Base-by-base conservation (phyloP, 2,888 invertebrate genomes). In the Epinotia ramella region DNA sequence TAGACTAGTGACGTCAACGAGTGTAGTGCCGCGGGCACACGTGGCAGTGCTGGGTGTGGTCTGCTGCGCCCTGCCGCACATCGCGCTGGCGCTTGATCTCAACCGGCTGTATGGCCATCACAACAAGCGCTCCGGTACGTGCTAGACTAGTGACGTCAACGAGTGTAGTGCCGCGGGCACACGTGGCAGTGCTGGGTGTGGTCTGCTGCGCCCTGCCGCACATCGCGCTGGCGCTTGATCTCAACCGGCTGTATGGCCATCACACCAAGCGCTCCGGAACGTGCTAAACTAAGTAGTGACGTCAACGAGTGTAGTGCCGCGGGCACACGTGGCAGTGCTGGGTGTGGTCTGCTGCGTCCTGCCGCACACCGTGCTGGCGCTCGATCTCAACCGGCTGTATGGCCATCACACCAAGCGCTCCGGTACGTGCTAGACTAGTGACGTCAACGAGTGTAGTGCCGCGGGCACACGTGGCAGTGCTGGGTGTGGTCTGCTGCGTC, bases 381-480 rank as follows among this genome's bases (percentile, higher is more conserved):
- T 98, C 82, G 97, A 98, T 94, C 95, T 98, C 83, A 97, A 96
- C 91, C 96, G 97, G 79, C 96, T 98, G 75, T 97, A 98, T 85
- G 97, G 97, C 20, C 97, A 97, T 87, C 96, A 95, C 86, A 95
- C 96, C 78, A 97, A 97, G 87, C 93, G 97, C 81, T 96, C 96
- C 82, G 97, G 97, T 97, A 86, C 95, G 96, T 91, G 70, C 7
- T 7, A 49, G 9, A 70, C 18, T 64, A 28, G 33, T 33, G 7
- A 9, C 9, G 40, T 40, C 40, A 16, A 2, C 5, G 13, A 62
- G 20, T 57, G 20, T 57, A 57, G 57, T 90, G 91, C 81, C 90
- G 93, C 79, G 87, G 93, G 75, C 33, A 90, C 90, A 79, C 82
- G 89, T 94, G 84, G 92, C 95, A 78, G 95, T 96, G 84, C 91